phyloP scores from a whole-genome alignment of 1,140 invertebrate species.

The Yoshiicerus persimilis region DNA sequence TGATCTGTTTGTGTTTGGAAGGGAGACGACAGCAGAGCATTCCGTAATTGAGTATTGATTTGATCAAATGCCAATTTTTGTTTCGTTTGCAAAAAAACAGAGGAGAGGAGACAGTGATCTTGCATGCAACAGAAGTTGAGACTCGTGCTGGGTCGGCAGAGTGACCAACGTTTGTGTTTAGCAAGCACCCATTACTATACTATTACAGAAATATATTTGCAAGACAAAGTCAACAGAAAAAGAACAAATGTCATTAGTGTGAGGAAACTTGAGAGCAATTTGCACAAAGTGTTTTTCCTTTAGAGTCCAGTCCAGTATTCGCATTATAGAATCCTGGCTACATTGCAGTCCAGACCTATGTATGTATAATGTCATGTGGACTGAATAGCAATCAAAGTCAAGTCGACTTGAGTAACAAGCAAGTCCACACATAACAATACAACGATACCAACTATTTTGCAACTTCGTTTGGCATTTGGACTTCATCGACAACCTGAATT shows the following conservation, averaged over 20 bases:
- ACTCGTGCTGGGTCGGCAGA: neutral
- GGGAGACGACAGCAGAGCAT: no score
- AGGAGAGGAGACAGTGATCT: neutral
- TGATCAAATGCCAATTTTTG: neutral
- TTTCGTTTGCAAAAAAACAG: neutral
- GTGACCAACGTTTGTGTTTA: neutral
- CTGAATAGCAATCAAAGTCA: neutral
- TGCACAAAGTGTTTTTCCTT: neutral
- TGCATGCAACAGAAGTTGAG: neutral
- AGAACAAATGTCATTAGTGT: neutral
- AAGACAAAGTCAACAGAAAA: neutral
- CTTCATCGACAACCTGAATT: neutral
- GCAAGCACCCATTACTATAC: no score
- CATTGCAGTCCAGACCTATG: no score
- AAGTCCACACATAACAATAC: neutral
- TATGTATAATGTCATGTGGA: no score
- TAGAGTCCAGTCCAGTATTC: no score
- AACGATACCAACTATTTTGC: neutral
- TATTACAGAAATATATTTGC: neutral
- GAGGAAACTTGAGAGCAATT: neutral
- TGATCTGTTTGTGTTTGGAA: neutral
- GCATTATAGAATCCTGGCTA: no score
- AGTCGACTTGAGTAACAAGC: no score
- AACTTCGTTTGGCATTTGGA: neutral
- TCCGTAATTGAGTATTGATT: neutral